A percentile compares a stretch with the other conserved stretches of the same genome.
Conservation (phyloP, 2,797 vertebrate genomes). For the Vireo griseus region DNA sequence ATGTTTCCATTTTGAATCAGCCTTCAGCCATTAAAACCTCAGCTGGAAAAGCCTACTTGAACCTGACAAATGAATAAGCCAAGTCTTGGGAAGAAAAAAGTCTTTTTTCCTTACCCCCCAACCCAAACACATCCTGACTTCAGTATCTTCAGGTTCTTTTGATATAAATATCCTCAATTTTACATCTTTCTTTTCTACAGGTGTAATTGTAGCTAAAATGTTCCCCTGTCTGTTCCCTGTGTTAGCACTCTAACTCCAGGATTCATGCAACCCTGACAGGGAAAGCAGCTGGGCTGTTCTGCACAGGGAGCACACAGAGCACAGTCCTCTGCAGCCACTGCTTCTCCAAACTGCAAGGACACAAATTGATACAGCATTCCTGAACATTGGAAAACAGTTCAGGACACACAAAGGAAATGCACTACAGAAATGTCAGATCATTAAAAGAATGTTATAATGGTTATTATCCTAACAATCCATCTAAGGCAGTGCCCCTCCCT, state of each 20-base stretch:
- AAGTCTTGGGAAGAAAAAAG: neutral
- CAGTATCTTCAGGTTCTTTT: neutral
- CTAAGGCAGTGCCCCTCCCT: neutral
- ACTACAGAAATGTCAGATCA: neutral
- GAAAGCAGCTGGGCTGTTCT: neutral
- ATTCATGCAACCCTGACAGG: neutral
- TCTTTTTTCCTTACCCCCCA: neutral
- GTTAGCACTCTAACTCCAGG: fast-evolving
- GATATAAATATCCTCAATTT: neutral
- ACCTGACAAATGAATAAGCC: neutral
- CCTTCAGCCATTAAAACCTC: neutral
- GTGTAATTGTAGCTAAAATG: neutral
- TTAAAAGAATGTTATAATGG: neutral
- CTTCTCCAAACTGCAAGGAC: neutral
- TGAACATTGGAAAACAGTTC: neutral
- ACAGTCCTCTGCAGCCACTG: fast-evolving
- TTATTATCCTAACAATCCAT: neutral
- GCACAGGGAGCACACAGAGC: neutral
- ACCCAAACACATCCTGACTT: neutral
- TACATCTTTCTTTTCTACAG: neutral
- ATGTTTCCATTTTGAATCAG: conserved; percentile 36
- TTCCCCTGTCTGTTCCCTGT: neutral
- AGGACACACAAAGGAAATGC: neutral
- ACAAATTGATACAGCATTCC: neutral
- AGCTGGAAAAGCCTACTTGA: neutral